Evolutionary conservation across 2,888 invertebrate genomes (phyloP).

Genomic region (Heliconius cydno): DNA sequence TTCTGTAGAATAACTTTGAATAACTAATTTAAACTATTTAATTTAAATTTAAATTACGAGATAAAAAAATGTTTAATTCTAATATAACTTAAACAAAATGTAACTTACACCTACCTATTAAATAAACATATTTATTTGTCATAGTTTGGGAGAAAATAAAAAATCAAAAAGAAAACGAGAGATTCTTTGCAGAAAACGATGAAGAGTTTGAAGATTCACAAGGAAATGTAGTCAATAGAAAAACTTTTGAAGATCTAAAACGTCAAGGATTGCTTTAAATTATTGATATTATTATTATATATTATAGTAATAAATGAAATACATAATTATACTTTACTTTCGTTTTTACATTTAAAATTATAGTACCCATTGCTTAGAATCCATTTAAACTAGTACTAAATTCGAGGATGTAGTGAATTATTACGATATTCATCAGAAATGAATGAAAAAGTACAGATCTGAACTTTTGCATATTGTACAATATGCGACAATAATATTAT

Average conservation of each 20-base stretch:
- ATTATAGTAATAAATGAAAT: conserved; percentile 2
- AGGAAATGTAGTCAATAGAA: conserved; percentile 99
- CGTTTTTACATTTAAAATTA: not conserved
- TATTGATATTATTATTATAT: conserved; percentile 1
- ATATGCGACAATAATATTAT: too few species aligned
- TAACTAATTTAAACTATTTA: too few species aligned
- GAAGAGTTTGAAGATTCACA: conserved; percentile 99
- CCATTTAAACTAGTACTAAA: not conserved
- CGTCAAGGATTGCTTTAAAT: conserved; percentile 96
- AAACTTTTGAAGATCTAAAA: conserved; percentile 99
- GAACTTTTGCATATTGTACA: too few species aligned
- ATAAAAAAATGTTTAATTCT: not conserved
- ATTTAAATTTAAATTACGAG: too few species aligned
- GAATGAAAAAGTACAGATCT: too few species aligned
- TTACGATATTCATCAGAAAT: not conserved
- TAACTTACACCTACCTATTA: too few species aligned
- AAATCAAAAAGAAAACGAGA: conserved; percentile 95
- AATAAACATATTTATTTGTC: conserved; percentile 53
- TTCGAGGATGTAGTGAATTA: not conserved
- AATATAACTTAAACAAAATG: not conserved
- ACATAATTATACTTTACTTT: not conserved
- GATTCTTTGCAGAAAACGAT: conserved; percentile 98
- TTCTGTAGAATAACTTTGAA: not conserved
- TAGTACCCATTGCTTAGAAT: too few species aligned
- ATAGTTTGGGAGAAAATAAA: conserved; percentile 99